Evolutionary conservation across 2,797 vertebrate species (phyloP), one percentile per base, ranked within the genome.

Genomic region (Phataginus tricuspis): DNA sequence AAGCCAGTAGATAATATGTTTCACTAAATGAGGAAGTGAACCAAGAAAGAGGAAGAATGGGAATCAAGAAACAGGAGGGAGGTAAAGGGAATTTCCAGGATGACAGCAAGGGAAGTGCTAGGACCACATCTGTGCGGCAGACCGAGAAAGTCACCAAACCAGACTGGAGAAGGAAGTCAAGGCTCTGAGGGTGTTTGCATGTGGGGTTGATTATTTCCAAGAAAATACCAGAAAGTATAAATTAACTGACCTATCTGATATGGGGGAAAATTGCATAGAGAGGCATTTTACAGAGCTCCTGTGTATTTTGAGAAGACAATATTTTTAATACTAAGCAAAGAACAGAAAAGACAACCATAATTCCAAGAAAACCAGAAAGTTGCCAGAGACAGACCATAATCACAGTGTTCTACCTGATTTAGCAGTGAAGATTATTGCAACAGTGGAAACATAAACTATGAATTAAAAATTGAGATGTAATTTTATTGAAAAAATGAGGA

Each of bases 21-120:
- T 49, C 23, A 59, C 9, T 63, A 64, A 86, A 96, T 55, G 85
- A 94, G 55, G 95, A 96, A 96, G 74, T 63, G 69, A 93, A 82
- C 34, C 37, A 83, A 71, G 45, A 97, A 89, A 92, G 88, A 79
- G 57, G 71, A 95, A 94, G 79, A 77, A 84, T 25, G 57, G 53
- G n/a, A 90, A 61, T 37, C 39, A 90, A 79, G n/a, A 92, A 71
- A 85, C 2, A 69, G n/a, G 8, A 77, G 23, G 16, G 34, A 83
- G 5, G 37, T 57, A 69, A 75, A 79, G 93, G n/a, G 68, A 93
- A 86, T 86, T 84, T 45, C 63, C 37, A 91, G 92, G 31, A 74
- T 21, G 34, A 19, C 68, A 89, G 69, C 9, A 3, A 39, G 39
- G 31, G 34, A 78, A n/a, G 72, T 57, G 31, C 45, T 10, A 23